Base-by-base conservation (phyloP, 2,888 invertebrate species). In the Desoria tigrina region DNA sequence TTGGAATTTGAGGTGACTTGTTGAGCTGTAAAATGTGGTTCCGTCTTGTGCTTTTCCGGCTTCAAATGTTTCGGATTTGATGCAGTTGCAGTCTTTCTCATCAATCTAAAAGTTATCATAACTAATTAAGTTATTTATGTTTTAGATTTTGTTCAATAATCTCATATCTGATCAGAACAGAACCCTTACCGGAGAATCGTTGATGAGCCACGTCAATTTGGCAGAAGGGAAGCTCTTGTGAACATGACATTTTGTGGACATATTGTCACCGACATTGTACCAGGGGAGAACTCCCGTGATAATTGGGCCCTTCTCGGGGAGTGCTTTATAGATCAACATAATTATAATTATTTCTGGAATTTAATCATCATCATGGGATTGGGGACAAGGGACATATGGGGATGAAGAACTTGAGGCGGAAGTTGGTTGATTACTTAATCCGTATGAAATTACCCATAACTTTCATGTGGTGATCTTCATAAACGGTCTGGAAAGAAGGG, bases 401-500 rank as follows among this genome's bases (percentile, higher is more conserved):
- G 11, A 32, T 32, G 11, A 32, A 32, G 4, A 32, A 32, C 4
- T 32, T 32, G 11, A 4, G 32, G 11, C 32, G 32, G 11, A 32
- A 11, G 32, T 11, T 32, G 11, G 4, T 32, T 32, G 32, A 32
- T 32, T 32, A 32, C 6, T 32, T 32, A 32, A 32, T 32, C 32
- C n/a, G n/a, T 32, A 32, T 32, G 32, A 32, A 32, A 32, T 32
- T 68, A 77, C 77, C 75, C 65, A 76, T 71, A 51, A 77, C 66
- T 42, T 65, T 68, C 72, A 76, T 74, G 56, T 68, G 66, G 24
- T 74, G 69, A 32, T 76, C 75, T n/a, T 73, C 73, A 23, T 63
- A 67, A 60, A 67, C 63, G 1, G 61, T 67, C n/a, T 45, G 45
- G 45, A 90, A 90, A 73, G 87, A 87, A 9, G 90, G 90, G 57